Evolutionary conservation across 2,888 invertebrate genomes (phyloP).

Genomic region (Sarcophaga rosellei): DNA sequence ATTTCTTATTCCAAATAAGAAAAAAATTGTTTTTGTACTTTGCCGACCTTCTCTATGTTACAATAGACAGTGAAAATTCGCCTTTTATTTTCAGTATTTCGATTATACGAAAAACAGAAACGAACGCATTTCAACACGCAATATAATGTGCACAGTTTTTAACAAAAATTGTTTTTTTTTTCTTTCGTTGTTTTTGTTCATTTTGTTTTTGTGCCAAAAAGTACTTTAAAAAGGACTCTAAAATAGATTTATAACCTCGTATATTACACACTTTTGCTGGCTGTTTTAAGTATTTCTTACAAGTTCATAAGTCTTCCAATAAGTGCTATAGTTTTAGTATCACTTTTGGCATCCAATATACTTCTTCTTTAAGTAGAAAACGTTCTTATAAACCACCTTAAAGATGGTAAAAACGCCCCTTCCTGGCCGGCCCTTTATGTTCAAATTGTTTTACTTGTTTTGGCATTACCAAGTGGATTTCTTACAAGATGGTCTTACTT

Average conservation of each 20-base stretch:
- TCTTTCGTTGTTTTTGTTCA: slow-evolving; percentile 2
- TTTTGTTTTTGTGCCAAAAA: slow-evolving; percentile 35
- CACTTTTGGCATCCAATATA: slow-evolving; percentile 49
- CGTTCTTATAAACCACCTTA: too few relatives aligned
- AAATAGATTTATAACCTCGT: slow-evolving; percentile 57
- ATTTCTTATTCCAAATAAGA: too few relatives aligned
- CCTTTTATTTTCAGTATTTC: too few relatives aligned
- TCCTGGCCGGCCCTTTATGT: neutral
- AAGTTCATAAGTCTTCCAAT: slow-evolving; percentile 52
- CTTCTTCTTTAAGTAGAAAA: slow-evolving; percentile 20
- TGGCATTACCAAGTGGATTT: slow-evolving; percentile 10
- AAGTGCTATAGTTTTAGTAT: slow-evolving; percentile 3
- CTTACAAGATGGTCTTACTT: slow-evolving; percentile 41
- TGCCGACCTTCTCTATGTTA: too few relatives aligned
- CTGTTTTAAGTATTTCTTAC: slow-evolving; percentile 42
- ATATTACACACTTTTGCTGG: slow-evolving; percentile 49
- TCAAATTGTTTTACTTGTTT: slow-evolving; percentile 28
- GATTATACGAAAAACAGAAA: too few relatives aligned
- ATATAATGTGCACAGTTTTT: too few relatives aligned
- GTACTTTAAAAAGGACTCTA: slow-evolving; percentile 35
- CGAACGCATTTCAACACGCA: too few relatives aligned
- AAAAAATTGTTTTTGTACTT: too few relatives aligned
- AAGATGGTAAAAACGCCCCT: neutral
- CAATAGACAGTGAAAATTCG: too few relatives aligned
- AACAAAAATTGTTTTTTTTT: neutral